A percentile compares a stretch with the other conserved stretches of the same genome.
Conservation (phyloP, 2,888 invertebrate species). For the Thecophora atra region DNA sequence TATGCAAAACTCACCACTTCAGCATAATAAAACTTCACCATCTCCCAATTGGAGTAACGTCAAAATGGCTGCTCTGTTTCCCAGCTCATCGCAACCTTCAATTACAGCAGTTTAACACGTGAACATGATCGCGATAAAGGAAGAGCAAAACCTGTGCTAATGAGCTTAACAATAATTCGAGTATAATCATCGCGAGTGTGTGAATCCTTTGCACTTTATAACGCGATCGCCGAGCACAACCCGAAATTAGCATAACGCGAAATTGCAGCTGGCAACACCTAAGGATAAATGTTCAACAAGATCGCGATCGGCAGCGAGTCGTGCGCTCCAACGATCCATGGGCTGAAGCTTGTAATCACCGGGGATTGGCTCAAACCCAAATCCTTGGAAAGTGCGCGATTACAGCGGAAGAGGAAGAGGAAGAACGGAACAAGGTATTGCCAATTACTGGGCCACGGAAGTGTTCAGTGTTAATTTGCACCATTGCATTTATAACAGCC, state of each 20-base stretch:
- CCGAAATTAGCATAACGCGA: slow-evolving; percentile 10
- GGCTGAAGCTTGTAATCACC: slow-evolving; percentile 18
- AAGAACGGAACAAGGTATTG: slow-evolving; percentile 13
- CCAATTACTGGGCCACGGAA: slow-evolving; percentile 22
- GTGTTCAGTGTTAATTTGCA: slow-evolving; percentile 53
- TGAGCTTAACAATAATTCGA: neutral
- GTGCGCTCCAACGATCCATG: neutral
- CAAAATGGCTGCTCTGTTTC: too few relatives aligned
- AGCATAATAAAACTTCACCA: too few relatives aligned
- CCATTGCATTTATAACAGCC: slow-evolving; percentile 54
- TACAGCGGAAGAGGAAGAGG: neutral
- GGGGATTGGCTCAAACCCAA: neutral
- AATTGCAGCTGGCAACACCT: neutral
- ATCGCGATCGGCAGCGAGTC: neutral
- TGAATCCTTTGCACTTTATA: slow-evolving; percentile 2
- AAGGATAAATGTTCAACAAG: neutral
- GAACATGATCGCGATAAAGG: neutral
- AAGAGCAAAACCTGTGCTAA: neutral
- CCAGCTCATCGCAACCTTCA: neutral
- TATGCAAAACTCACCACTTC: too few relatives aligned
- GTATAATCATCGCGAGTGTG: neutral
- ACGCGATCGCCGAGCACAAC: neutral
- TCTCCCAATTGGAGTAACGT: too few relatives aligned
- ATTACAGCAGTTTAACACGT: slow-evolving; percentile 22
- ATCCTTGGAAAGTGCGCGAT: neutral